Evolutionary conservation across 1,140 invertebrate genomes (phyloP).

Genomic region (Pogonomyrmex barbatus): DNA sequence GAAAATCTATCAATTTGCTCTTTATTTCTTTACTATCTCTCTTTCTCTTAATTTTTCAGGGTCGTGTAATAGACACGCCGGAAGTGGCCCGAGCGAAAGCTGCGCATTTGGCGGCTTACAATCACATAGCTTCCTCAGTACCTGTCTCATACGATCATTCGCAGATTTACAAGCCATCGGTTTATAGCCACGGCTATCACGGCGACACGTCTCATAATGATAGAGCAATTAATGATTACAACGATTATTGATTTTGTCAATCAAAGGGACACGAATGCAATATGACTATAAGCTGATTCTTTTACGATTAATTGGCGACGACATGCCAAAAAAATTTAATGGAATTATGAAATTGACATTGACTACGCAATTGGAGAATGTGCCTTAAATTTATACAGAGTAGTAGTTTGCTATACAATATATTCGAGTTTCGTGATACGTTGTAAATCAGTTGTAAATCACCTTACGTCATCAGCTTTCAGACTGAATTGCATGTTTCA

Average conservation of each 20-base stretch:
- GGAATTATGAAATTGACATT: not conserved
- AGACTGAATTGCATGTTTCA: constrained; percentile 41
- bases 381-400: constrained; percentile 15
- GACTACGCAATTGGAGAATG: not conserved
- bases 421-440: constrained; percentile 20
- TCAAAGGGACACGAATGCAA: not conserved
- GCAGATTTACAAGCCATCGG: constrained; percentile 20
- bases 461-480: constrained; percentile 4
- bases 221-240: constrained; percentile 83
- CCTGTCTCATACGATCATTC: constrained; percentile 25
- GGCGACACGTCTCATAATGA: constrained; percentile 80
- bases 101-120: constrained; percentile 76
- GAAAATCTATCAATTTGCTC: not conserved
- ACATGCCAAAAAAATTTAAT: not conserved
- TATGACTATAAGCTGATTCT: not conserved
- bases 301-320: not conserved
- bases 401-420: constrained; percentile 6
- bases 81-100: constrained; percentile 80
- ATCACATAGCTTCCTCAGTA: constrained; percentile 63
- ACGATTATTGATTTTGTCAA: constrained; percentile 31
- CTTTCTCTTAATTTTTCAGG: constrained; percentile 48
- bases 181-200: constrained; percentile 55
- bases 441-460: not conserved
- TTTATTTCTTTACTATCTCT: not conserved
- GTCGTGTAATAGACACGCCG: constrained; percentile 78